phyloP scores from a whole-genome alignment of 30 jellyfish, hydroid and myxozoan species.

The Aurelia sp. region DNA sequence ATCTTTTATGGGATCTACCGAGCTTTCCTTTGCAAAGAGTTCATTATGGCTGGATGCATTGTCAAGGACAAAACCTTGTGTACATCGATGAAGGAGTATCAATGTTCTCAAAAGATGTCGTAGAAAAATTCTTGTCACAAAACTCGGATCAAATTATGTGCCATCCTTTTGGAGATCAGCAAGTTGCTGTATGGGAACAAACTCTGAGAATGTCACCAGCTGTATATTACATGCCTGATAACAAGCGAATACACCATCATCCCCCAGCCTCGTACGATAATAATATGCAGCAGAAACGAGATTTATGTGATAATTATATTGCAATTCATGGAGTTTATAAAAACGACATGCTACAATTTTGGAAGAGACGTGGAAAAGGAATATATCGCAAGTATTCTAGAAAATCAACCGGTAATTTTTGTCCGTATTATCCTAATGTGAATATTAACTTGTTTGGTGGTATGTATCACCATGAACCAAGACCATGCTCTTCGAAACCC shows the following conservation, averaged over 20 bases:
- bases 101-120: slow-evolving; percentile 55
- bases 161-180: slow-evolving; percentile 81
- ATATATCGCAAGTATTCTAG: slow-evolving; percentile 13
- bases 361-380: slow-evolving; percentile 77
- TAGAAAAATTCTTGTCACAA: slow-evolving; percentile 56
- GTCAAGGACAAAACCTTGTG: slow-evolving; percentile 58
- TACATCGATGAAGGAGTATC: slow-evolving; percentile 69
- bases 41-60: slow-evolving; percentile 79
- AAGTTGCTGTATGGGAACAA: slow-evolving; percentile 65
- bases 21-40: slow-evolving; percentile 33
- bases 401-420: background rate
- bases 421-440: slow-evolving; percentile 41
- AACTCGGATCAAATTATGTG: slow-evolving; percentile 59
- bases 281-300: background rate
- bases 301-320: slow-evolving; percentile 52
- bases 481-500: slow-evolving; percentile 31
- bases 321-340: slow-evolving; percentile 72
- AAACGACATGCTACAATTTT: slow-evolving; percentile 48
- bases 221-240: slow-evolving; percentile 22
- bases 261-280: slow-evolving; percentile 76
- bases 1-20: slow-evolving; percentile 64
- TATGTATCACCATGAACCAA: slow-evolving; percentile 57
- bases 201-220: slow-evolving; percentile 23
- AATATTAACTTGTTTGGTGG: slow-evolving; percentile 41
- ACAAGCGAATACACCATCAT: slow-evolving; percentile 64